Percentiles rank a stretch among this genome's conserved stretches.
Conservation (phyloP, 2,797 vertebrate species). For the Sebastolobus alascanus region DNA sequence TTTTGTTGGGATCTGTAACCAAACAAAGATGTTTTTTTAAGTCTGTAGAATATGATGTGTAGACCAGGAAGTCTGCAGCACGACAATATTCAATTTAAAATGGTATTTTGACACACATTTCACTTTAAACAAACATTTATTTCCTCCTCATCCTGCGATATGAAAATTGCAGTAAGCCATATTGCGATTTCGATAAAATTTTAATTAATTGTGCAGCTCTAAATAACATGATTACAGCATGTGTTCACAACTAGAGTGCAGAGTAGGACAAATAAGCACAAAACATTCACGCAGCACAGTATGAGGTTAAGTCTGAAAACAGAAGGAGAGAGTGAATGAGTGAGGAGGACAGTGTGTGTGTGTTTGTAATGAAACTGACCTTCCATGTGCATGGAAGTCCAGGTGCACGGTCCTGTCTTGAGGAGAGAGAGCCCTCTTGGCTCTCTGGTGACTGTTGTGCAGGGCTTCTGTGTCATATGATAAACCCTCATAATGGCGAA, state of each 20-base stretch:
- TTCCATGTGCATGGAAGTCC: slow-evolving; percentile 96
- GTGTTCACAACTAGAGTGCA: background rate
- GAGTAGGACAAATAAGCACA: background rate
- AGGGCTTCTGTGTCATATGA: slow-evolving; percentile 91
- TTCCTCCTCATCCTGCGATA: no score
- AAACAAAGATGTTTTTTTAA: no score
- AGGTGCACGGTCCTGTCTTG: slow-evolving; percentile 91
- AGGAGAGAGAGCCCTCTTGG: slow-evolving; percentile 92
- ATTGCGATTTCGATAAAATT: no score
- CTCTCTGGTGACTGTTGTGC: slow-evolving; percentile 97
- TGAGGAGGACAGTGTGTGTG: background rate
- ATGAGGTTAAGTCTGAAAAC: background rate
- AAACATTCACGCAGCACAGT: background rate
- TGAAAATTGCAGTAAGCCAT: no score
- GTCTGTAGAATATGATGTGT: no score
- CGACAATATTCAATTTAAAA: no score
- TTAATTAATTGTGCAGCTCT: no score
- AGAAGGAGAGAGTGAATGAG: background rate
- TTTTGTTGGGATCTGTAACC: no score
- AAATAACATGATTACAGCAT: background rate
- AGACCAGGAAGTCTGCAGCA: accelerated
- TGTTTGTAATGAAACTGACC: slow-evolving; percentile 83
- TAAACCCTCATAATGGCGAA: slow-evolving; percentile 96
- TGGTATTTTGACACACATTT: no score
- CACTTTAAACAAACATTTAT: accelerated